phyloP scores from a whole-genome alignment of 2,888 invertebrate species.

The Chirona hameri region DNA sequence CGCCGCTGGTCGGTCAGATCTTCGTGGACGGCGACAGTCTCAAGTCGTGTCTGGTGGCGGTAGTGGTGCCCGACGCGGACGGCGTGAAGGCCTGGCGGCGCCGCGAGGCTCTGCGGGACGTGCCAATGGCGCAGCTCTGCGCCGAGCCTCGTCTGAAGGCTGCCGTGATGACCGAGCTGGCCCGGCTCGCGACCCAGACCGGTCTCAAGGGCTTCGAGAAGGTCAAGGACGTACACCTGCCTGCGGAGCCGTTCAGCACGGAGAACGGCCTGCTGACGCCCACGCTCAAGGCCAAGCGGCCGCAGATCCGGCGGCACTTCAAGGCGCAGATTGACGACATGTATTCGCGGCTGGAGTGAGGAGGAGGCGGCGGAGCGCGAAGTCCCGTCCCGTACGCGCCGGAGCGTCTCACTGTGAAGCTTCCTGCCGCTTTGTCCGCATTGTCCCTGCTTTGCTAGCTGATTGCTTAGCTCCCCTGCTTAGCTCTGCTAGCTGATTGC shows the following conservation, averaged over 20 bases:
- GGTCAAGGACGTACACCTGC: conserved; percentile 91
- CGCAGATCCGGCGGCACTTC: conserved; percentile 83
- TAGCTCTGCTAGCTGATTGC: neutral
- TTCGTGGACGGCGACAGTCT: conserved; percentile 93
- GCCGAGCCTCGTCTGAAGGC: conserved; percentile 82
- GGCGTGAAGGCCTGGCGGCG: conserved; percentile 86
- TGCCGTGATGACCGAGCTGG: conserved; percentile 81
- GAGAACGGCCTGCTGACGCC: conserved; percentile 95
- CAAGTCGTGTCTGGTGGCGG: conserved; percentile 82
- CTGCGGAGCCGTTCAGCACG: conserved; percentile 92
- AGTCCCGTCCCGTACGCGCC: neutral
- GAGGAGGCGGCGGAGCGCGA: neutral
- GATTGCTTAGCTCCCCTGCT: no score
- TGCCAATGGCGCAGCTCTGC: conserved; percentile 81
- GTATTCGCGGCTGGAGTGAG: conserved; percentile 70
- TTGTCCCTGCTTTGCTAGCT: no score
- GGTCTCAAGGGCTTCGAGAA: conserved; percentile 96
- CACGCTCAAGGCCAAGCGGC: conserved; percentile 90
- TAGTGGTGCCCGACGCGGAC: conserved; percentile 93
- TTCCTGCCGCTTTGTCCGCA: neutral
- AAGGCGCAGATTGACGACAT: conserved; percentile 91
- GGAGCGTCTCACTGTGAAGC: no score
- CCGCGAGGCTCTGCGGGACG: conserved; percentile 65
- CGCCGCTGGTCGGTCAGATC: conserved; percentile 90
- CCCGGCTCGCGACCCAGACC: conserved; percentile 78